Percentiles rank a stretch among this genome's conserved stretches.
Evolutionary conservation across 2,888 invertebrate species (phyloP).

Genomic region (Schizaphis graminum): DNA sequence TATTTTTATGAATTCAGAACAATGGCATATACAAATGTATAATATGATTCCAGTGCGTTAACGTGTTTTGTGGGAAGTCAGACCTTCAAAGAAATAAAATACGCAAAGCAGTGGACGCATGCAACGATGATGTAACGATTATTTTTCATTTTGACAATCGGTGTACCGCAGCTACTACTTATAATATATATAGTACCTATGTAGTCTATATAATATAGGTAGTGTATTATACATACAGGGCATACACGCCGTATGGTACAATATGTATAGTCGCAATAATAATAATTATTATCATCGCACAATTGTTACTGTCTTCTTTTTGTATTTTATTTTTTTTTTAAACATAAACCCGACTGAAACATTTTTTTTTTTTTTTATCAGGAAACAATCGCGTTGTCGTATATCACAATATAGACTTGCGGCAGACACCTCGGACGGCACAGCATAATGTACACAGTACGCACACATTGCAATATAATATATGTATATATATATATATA

Average conservation of each 20-base stretch:
- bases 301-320: neutral
- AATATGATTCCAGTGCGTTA: neutral
- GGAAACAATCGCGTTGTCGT: constrained; percentile 2
- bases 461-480: neutral
- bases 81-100: neutral
- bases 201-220: neutral
- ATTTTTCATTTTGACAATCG: neutral
- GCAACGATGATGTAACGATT: neutral
- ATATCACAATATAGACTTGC: neutral
- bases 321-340: neutral
- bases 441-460: neutral
- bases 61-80: neutral
- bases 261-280: neutral
- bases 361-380: neutral
- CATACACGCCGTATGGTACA: neutral
- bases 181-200: neutral
- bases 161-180: neutral
- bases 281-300: neutral
- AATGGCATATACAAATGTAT: neutral
- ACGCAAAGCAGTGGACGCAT: neutral
- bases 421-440: neutral
- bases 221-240: neutral
- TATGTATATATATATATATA: neutral
- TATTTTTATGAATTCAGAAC: neutral
- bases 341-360: neutral